phyloP scores from a whole-genome alignment of 2,113 vertebrate species.

The Microtus oregoni region DNA sequence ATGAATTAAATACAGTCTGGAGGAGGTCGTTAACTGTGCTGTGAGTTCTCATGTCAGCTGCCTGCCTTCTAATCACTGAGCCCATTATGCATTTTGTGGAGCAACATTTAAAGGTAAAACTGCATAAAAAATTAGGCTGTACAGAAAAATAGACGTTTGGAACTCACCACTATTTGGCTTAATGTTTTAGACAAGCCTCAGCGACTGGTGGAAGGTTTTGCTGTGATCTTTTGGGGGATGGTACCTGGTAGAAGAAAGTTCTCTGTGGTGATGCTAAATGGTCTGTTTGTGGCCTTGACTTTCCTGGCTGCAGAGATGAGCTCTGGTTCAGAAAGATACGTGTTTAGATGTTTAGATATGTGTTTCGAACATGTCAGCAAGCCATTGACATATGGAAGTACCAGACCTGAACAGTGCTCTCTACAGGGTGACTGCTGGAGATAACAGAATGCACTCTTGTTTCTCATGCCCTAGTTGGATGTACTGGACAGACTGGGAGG shows the following conservation, averaged over 20 bases:
- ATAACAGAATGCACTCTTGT: constrained; percentile 60
- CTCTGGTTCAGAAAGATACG: background rate
- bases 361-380: background rate
- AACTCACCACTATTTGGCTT: background rate
- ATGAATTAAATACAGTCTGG: constrained; percentile 66
- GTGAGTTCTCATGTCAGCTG: background rate
- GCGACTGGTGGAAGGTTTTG: background rate
- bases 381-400: background rate
- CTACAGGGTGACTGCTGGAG: background rate
- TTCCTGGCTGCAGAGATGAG: background rate
- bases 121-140: background rate
- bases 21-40: constrained; percentile 53
- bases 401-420: background rate
- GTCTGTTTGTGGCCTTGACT: background rate
- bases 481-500: constrained; percentile 99
- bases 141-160: constrained; percentile 27
- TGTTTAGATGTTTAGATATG: background rate
- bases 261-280: background rate
- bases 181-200: background rate
- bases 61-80: constrained; percentile 40
- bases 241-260: background rate
- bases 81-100: constrained; percentile 56
- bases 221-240: background rate
- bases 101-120: background rate
- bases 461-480: constrained; percentile 92